These are phyloP conservation scores for Acanthochromis polyacanthus DNA, from an alignment of 2,113 vertebrate species.

Conservation along the genomic window DNA sequence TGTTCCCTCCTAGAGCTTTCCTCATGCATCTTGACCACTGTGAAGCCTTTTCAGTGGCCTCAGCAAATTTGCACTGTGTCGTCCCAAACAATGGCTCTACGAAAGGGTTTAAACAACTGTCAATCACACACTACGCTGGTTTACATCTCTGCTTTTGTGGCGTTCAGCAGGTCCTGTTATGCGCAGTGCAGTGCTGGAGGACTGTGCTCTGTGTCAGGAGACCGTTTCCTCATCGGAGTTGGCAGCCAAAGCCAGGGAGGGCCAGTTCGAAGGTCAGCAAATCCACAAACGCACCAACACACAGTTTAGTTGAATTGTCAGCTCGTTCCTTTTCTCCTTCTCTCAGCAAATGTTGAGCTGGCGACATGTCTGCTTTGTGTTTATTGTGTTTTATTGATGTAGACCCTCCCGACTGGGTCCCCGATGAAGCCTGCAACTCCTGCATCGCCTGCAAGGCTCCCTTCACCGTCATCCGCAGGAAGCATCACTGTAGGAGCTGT, in stretches of 20 bases:
- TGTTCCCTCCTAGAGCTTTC: not conserved
- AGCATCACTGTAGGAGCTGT: constrained; percentile 98
- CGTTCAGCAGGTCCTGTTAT: constrained; percentile 87
- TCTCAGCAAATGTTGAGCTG: constrained; percentile 4
- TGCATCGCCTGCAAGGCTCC: constrained; percentile 96
- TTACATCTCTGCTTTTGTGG: constrained; percentile 35
- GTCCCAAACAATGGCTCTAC: not conserved
- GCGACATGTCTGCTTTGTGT: constrained; percentile 35
- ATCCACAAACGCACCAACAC: constrained; percentile 4
- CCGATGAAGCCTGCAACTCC: constrained; percentile 94
- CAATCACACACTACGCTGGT: not conserved
- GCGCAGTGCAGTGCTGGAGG: constrained; percentile 90
- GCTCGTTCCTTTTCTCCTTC: not conserved
- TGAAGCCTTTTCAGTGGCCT: not conserved
- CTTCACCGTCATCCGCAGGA: constrained; percentile 97
- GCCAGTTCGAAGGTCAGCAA: constrained; percentile 93
- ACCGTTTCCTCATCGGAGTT: constrained; percentile 93
- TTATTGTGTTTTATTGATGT: constrained; percentile 60
- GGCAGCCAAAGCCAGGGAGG: constrained; percentile 92
- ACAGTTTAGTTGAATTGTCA: constrained; percentile 24
- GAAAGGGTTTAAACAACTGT: constrained; percentile 7
- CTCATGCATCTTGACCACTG: not conserved
- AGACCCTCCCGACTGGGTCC: constrained; percentile 99
- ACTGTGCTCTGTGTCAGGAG: constrained; percentile 97
- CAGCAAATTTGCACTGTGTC: not conserved